A percentile compares a stretch with the other conserved stretches of the same genome.
These are phyloP conservation scores for Listronotus bonariensis DNA, from an alignment of 1,140 invertebrate genomes.

Conservation along the genomic window DNA sequence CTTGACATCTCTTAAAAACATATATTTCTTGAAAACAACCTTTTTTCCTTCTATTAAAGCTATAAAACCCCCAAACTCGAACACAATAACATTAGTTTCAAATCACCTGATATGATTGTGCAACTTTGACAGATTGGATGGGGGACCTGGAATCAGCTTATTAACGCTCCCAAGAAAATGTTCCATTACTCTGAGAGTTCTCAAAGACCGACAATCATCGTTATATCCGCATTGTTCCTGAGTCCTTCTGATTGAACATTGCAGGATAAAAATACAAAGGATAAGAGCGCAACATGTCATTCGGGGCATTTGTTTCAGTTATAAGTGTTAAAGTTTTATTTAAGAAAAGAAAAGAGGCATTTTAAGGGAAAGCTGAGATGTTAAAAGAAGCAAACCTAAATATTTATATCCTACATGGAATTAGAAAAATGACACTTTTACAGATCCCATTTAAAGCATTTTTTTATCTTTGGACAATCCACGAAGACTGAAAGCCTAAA, in stretches of 20 bases:
- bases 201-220: slow-evolving; percentile 51
- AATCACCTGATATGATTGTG: slow-evolving; percentile 49
- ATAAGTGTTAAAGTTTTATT: slow-evolving; percentile 42
- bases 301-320: slow-evolving; percentile 44
- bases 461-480: too few species aligned
- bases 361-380: too few species aligned
- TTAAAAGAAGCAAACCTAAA: too few species aligned
- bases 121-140: slow-evolving; percentile 50
- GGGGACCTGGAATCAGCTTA: slow-evolving; percentile 44
- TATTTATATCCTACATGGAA: too few species aligned
- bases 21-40: background rate
- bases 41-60: slow-evolving; percentile 22
- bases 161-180: slow-evolving; percentile 50
- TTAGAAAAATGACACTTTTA: too few species aligned
- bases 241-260: slow-evolving; percentile 43
- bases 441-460: too few species aligned
- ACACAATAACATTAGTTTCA: slow-evolving; percentile 37
- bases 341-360: too few species aligned
- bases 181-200: slow-evolving; percentile 48
- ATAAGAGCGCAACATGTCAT: slow-evolving; percentile 44
- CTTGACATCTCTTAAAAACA: slow-evolving; percentile 12
- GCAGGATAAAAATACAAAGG: slow-evolving; percentile 42
- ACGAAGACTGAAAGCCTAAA: too few species aligned
- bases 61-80: slow-evolving; percentile 24
- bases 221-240: slow-evolving; percentile 51